A percentile compares a stretch with the other conserved stretches of the same genome.
Conservation (phyloP, 2,797 vertebrate genomes). For the Phrynocephalus vlangalii region DNA sequence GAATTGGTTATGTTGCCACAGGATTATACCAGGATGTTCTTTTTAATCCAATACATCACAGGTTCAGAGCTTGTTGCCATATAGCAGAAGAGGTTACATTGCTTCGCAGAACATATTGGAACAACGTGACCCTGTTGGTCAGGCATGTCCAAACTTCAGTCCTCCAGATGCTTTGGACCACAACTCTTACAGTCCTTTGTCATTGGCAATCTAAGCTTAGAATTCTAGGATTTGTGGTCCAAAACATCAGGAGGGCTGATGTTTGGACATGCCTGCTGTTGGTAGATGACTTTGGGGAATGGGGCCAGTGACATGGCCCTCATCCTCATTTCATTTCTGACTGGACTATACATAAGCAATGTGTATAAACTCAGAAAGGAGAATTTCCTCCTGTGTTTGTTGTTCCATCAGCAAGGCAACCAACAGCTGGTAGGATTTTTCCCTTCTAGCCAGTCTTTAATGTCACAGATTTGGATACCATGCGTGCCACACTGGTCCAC, state of each 20-base stretch:
- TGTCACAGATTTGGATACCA: not conserved
- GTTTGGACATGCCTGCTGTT: too few species aligned
- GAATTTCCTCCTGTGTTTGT: not conserved
- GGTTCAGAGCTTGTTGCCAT: not conserved
- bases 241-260: too few species aligned
- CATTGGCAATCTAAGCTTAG: too few species aligned
- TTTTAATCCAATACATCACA: not conserved
- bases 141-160: too few species aligned
- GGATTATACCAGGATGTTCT: constrained; percentile 29
- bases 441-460: not conserved
- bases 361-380: not conserved
- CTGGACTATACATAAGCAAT: not conserved
- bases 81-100: not conserved
- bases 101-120: not conserved
- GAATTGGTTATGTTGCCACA: constrained; percentile 34
- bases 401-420: not conserved
- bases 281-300: not conserved
- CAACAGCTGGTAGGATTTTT: not conserved
- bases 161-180: too few species aligned
- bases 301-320: not conserved
- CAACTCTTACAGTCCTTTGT: too few species aligned
- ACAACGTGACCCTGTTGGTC: not conserved
- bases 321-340: not conserved
- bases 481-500: not conserved
- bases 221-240: too few species aligned